These are phyloP conservation scores for Augochlorella aurata DNA, from an alignment of 2,888 invertebrate genomes.

Conservation along the genomic window DNA sequence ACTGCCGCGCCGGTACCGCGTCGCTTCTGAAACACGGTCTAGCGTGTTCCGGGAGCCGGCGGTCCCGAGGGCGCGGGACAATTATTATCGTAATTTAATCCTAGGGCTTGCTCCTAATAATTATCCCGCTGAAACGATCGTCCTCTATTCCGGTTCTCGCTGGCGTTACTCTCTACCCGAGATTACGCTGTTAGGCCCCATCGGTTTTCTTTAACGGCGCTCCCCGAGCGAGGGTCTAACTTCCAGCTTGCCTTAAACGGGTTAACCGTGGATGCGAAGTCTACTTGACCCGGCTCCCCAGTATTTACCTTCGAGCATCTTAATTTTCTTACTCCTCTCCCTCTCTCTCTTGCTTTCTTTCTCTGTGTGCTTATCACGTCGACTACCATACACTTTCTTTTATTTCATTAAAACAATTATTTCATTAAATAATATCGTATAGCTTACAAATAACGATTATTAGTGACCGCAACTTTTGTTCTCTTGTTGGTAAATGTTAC, in stretches of 20 bases:
- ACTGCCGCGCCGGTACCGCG: background rate
- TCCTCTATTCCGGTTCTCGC: background rate
- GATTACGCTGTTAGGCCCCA: background rate
- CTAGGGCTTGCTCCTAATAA: background rate
- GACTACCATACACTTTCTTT: too few relatives aligned
- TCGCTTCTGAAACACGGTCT: background rate
- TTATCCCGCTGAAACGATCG: background rate
- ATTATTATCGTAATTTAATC: constrained; percentile 5
- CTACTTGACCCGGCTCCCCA: background rate
- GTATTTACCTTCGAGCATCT: constrained; percentile 23
- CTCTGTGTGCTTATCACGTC: too few relatives aligned
- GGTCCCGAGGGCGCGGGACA: background rate
- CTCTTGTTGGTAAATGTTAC: too few relatives aligned
- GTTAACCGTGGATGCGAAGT: constrained; percentile 3
- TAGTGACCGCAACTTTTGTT: too few relatives aligned
- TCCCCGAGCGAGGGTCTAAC: background rate
- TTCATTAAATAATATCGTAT: too few relatives aligned
- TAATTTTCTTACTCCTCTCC: constrained; percentile 13
- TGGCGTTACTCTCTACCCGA: background rate
- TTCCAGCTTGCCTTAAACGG: background rate
- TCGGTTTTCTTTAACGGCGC: background rate
- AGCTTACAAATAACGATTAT: too few relatives aligned
- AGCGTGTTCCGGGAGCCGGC: background rate
- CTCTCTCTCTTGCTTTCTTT: too few relatives aligned
- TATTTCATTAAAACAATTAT: too few relatives aligned